Conservation (phyloP, 2,113 vertebrate species). For the Amazona guildingii region DNA sequence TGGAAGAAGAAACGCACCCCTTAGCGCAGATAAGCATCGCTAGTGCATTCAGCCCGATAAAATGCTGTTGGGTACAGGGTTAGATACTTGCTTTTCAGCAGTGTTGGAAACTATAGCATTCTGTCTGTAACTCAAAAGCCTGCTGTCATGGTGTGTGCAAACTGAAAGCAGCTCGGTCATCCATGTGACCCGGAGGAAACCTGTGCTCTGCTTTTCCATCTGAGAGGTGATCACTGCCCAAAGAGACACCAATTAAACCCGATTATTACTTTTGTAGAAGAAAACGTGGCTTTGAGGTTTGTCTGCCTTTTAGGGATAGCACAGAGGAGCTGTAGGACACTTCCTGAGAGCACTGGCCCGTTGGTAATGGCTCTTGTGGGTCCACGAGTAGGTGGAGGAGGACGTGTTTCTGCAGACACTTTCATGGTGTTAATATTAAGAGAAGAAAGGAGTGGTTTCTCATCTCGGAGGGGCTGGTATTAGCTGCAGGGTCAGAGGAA, state of each 20-base stretch:
- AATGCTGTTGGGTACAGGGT: background rate
- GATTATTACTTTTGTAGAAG: background rate
- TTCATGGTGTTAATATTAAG: background rate
- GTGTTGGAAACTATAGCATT: background rate
- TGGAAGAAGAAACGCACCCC: background rate
- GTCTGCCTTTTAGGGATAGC: background rate
- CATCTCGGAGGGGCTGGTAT: background rate
- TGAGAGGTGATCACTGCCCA: background rate
- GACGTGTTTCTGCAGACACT: background rate
- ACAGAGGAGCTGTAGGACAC: background rate
- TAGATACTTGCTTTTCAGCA: background rate
- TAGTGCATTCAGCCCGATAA: background rate
- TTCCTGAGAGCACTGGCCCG: background rate
- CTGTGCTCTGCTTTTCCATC: background rate
- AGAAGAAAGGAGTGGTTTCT: background rate
- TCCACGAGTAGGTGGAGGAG: background rate
- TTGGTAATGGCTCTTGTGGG: background rate
- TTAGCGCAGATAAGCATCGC: background rate
- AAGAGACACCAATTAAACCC: background rate
- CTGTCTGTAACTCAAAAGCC: background rate
- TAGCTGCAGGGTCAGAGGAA: background rate
- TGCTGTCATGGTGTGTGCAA: background rate
- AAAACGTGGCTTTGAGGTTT: background rate
- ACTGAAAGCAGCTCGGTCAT: constrained; percentile 48
- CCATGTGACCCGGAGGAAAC: background rate